Evolutionary conservation across 2,113 vertebrate genomes (phyloP).

Genomic region (Oenanthe oenanthe): DNA sequence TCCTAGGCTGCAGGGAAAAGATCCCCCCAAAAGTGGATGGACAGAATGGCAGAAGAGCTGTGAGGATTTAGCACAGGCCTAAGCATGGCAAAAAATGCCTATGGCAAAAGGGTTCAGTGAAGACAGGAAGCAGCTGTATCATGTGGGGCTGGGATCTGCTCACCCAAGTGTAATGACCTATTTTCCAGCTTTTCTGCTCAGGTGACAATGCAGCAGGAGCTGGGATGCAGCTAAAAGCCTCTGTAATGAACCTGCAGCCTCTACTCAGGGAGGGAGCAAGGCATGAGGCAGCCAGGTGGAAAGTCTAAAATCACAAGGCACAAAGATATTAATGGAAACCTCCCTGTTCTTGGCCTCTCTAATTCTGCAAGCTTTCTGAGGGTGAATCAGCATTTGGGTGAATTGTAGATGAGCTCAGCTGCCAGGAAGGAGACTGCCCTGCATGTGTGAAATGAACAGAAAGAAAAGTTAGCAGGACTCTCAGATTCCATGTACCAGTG

Average conservation of each 20-base stretch:
- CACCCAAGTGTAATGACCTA: constrained; percentile 66
- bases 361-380: not conserved
- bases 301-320: constrained; percentile 19
- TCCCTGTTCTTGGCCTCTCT: not conserved
- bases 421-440: not conserved
- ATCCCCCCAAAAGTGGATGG: not conserved
- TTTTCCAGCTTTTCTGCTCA: constrained; percentile 68
- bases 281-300: constrained; percentile 37
- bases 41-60: not conserved
- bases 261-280: not conserved
- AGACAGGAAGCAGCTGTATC: constrained; percentile 51
- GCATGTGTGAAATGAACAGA: fast-evolving
- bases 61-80: not conserved
- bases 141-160: constrained; percentile 48
- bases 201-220: constrained; percentile 62
- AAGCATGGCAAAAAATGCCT: not conserved
- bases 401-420: not conserved
- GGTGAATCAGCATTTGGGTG: not conserved
- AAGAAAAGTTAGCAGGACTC: not conserved
- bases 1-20: not conserved
- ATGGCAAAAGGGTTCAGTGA: not conserved
- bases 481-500: not conserved
- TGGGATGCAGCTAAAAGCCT: constrained; percentile 28
- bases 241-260: constrained; percentile 51
- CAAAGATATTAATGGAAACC: not conserved